Evolutionary conservation across 2,888 invertebrate species (phyloP).

Genomic region (Cantharis flavilabris): DNA sequence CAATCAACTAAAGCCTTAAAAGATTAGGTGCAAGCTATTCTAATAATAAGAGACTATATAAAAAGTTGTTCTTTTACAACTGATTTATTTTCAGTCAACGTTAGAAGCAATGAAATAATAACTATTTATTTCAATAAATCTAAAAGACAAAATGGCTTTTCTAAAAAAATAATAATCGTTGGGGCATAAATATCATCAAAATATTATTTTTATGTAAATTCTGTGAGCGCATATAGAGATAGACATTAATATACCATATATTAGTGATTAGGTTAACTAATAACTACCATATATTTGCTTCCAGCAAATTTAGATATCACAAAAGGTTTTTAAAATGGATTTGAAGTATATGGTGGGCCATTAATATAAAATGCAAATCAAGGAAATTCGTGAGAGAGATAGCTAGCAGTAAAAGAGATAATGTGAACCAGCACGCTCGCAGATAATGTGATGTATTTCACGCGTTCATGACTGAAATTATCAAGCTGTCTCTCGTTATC

Average conservation of each 20-base stretch:
- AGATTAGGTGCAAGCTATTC: constrained; percentile 3
- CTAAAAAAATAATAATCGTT: neutral
- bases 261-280: neutral
- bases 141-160: neutral
- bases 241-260: neutral
- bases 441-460: constrained; percentile 33
- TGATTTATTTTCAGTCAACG: neutral
- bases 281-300: constrained; percentile 1
- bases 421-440: constrained; percentile 22
- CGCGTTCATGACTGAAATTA: constrained; percentile 21
- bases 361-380: constrained; percentile 41
- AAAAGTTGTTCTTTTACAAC: neutral
- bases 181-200: neutral
- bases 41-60: neutral
- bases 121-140: neutral
- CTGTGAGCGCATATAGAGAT: neutral
- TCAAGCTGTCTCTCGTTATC: constrained; percentile 15
- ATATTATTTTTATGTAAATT: neutral
- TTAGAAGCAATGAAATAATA: neutral
- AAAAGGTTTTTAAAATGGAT: constrained; percentile 33
- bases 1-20: constrained; percentile 8
- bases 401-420: constrained; percentile 14
- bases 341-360: constrained; percentile 37
- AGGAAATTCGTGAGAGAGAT: constrained; percentile 32
- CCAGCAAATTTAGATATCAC: constrained; percentile 20